Conservation (phyloP, 2,888 invertebrate species). For the Drosophila conformis region DNA sequence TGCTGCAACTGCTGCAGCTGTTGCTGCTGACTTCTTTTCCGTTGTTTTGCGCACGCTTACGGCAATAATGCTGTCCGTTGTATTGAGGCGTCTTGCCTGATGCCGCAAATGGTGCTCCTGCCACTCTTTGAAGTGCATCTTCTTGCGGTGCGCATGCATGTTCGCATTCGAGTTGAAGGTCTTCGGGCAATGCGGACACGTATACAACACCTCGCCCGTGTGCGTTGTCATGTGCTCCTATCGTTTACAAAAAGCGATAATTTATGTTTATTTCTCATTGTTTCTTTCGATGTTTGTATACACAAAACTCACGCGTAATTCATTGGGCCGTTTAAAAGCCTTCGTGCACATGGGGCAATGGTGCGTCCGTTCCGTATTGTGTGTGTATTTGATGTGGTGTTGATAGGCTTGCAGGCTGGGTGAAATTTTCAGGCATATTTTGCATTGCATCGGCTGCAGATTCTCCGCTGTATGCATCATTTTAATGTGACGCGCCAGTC, state of each 20-base stretch:
- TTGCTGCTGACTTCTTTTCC: slow-evolving; percentile 22
- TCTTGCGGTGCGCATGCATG: slow-evolving; percentile 82
- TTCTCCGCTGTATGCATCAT: slow-evolving; percentile 76
- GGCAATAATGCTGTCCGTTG: slow-evolving; percentile 55
- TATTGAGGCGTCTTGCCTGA: slow-evolving; percentile 34
- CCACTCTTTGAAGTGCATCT: slow-evolving; percentile 82
- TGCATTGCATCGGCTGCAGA: slow-evolving; percentile 72
- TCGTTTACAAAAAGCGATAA: not conserved
- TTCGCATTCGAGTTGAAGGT: slow-evolving; percentile 82
- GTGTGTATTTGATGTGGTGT: slow-evolving; percentile 81
- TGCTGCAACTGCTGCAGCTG: not conserved
- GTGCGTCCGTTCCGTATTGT: slow-evolving; percentile 77
- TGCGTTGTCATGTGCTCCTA: slow-evolving; percentile 83
- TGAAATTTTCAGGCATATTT: slow-evolving; percentile 78
- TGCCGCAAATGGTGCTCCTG: slow-evolving; percentile 66
- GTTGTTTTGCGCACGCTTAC: slow-evolving; percentile 67
- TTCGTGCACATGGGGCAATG: slow-evolving; percentile 83
- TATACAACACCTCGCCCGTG: slow-evolving; percentile 79
- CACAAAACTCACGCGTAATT: slow-evolving; percentile 65
- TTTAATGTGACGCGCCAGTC: slow-evolving; percentile 82
- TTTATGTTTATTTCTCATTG: not conserved
- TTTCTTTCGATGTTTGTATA: not conserved
- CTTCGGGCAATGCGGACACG: slow-evolving; percentile 81
- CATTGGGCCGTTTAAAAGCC: slow-evolving; percentile 81
- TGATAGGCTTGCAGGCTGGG: slow-evolving; percentile 77